Percentiles rank a stretch among this genome's conserved stretches.
These are phyloP conservation scores for Herpailurus yagouaroundi DNA, from an alignment of 2,113 vertebrate genomes.

Conservation along the genomic window DNA sequence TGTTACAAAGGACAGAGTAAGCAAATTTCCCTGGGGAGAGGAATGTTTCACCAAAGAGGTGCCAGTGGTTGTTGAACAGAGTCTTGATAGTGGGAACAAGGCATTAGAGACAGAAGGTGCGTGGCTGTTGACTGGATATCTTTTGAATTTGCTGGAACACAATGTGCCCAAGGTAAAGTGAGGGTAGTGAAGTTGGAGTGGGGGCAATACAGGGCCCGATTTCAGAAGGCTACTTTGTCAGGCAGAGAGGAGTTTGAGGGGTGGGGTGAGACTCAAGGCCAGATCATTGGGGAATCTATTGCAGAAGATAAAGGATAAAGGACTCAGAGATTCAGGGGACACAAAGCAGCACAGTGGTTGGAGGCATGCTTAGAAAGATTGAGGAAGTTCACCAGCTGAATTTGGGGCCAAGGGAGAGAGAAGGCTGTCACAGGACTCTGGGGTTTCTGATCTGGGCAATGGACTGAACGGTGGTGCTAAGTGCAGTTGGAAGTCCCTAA, in stretches of 20 bases:
- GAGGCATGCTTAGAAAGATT: background rate
- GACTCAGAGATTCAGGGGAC: background rate
- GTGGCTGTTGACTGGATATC: background rate
- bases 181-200: background rate
- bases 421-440: background rate
- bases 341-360: background rate
- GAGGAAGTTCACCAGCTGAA: background rate
- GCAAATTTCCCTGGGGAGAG: background rate
- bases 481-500: background rate
- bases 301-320: slow-evolving; percentile 12
- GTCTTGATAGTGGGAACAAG: background rate
- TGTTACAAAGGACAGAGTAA: background rate
- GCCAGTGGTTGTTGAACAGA: slow-evolving; percentile 9
- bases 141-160: background rate
- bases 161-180: slow-evolving; percentile 5
- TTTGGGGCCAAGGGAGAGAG: too few relatives aligned
- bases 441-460: background rate
- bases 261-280: background rate
- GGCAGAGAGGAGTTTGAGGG: background rate
- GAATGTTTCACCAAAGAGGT: slow-evolving; percentile 43
- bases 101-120: background rate
- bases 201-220: background rate
- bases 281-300: background rate
- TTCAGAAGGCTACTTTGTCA: background rate
- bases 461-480: background rate